Evolutionary conservation across 2,888 invertebrate genomes (phyloP).

Genomic region (Heteropelma amictum): DNA sequence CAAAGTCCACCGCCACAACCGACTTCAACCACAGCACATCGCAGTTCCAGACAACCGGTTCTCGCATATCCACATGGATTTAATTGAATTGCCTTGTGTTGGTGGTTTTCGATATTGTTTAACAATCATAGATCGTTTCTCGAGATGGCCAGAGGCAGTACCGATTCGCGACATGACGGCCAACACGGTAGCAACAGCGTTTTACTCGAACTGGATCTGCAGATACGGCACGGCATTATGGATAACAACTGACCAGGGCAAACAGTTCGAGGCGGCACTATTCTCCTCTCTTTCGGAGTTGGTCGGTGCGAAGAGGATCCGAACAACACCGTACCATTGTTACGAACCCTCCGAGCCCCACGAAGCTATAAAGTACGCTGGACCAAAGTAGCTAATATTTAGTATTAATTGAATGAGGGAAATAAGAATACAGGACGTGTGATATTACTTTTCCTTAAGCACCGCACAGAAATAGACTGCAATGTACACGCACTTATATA

Average conservation of each 20-base stretch:
- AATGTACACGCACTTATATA: too few species aligned
- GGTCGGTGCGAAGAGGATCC: constrained; percentile 56
- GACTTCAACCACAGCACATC: background rate
- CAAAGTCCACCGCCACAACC: constrained; percentile 45
- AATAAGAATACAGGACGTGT: too few species aligned
- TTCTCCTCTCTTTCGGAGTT: constrained; percentile 60
- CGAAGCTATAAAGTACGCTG: too few species aligned
- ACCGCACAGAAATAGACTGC: too few species aligned
- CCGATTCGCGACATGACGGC: constrained; percentile 39
- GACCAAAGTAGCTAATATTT: too few species aligned
- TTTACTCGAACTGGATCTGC: constrained; percentile 72
- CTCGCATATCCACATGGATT: constrained; percentile 75
- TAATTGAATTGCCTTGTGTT: constrained; percentile 74
- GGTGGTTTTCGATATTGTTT: constrained; percentile 68
- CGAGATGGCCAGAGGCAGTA: constrained; percentile 54
- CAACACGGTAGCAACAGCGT: constrained; percentile 62
- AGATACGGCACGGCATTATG: constrained; percentile 72
- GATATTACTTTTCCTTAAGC: too few species aligned
- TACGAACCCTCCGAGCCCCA: too few species aligned
- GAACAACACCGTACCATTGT: constrained; percentile 69
- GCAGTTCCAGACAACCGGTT: constrained; percentile 65
- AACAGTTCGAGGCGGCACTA: constrained; percentile 66
- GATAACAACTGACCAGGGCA: constrained; percentile 70
- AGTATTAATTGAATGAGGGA: too few species aligned
- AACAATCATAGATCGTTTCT: constrained; percentile 67